Base-by-base conservation (phyloP, 2,888 invertebrate species). In the Nomada fucata region DNA sequence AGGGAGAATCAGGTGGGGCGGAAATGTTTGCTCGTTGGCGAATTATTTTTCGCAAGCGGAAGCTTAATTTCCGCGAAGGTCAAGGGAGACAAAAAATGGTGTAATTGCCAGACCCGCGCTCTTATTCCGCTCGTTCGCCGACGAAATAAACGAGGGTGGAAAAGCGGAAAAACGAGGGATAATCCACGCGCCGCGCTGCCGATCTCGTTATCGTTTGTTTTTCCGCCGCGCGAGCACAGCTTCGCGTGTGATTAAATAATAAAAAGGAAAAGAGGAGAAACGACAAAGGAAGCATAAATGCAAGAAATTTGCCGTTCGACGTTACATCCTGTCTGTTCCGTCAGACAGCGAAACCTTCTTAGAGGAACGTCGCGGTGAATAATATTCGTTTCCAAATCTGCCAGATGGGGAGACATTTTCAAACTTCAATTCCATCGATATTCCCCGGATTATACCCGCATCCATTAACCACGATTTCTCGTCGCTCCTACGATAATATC, bases 141-240 rank as follows among this genome's bases (percentile, higher is more conserved):
- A 23, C 64, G 76, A 65, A 59, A 76, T 65, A 59, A 70, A 71
- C 76, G 71, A 65, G 71, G 64, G 52, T 47, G 70, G 53, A 76
- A 76, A 64, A 64, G 63, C 63, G 73, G 63, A 70, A 63, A 69
- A 61, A 63, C 64, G 20, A 57, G 72, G 23, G 57, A 50, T 71
- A 64, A 61, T 59, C 42, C 65, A 23, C 13, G 36, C 13, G 36
- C 36, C 52, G 5, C 44, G 73, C 29, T 13, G 50, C 18, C 55
- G 36, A 64, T 57, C 63, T 70, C 50, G 76, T 71, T 70, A 70
- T 73, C 65, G 65, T 65, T 71, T 7, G 36, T 20, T 47, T 47
- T 15, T 47, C 13, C 23, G 20, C 13, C 10, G 23, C 3, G 57
- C 13, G 26, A 57, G 15, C 57, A 57, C 23, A 2, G 36, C 36